These are phyloP conservation scores for Nothoprocta pentlandii DNA, from an alignment of 2,113 vertebrate species.

Conservation along the genomic window DNA sequence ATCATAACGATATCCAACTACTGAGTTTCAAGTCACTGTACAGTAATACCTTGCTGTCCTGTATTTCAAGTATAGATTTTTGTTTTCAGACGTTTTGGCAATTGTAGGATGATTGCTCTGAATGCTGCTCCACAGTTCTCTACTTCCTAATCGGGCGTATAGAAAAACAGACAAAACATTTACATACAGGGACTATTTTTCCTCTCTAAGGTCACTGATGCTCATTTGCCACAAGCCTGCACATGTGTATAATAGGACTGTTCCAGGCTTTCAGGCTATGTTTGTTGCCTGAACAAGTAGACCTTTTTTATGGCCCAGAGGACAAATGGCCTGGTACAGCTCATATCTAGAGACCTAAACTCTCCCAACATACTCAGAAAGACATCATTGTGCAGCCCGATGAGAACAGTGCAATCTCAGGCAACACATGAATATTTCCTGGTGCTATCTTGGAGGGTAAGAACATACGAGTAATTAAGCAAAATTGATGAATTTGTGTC, in stretches of 20 bases:
- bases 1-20: not conserved
- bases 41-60: not conserved
- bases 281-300: not conserved
- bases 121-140: not conserved
- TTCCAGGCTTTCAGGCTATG: not conserved
- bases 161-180: not conserved
- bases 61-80: not conserved
- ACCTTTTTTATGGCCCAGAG: not conserved
- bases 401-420: not conserved
- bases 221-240: not conserved
- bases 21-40: not conserved
- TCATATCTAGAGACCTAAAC: not conserved
- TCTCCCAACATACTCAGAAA: not conserved
- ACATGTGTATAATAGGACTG: not conserved
- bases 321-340: not conserved
- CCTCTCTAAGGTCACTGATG: not conserved
- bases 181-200: not conserved
- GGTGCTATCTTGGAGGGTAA: not conserved
- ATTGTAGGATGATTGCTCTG: not conserved
- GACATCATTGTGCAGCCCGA: not conserved
- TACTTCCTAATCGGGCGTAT: not conserved
- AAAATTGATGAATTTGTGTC: not conserved
- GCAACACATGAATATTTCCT: not conserved
- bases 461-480: not conserved
- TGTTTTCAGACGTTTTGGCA: not conserved